Evolutionary conservation across 2,888 invertebrate species (phyloP).

Genomic region (Drosophila histrio): DNA sequence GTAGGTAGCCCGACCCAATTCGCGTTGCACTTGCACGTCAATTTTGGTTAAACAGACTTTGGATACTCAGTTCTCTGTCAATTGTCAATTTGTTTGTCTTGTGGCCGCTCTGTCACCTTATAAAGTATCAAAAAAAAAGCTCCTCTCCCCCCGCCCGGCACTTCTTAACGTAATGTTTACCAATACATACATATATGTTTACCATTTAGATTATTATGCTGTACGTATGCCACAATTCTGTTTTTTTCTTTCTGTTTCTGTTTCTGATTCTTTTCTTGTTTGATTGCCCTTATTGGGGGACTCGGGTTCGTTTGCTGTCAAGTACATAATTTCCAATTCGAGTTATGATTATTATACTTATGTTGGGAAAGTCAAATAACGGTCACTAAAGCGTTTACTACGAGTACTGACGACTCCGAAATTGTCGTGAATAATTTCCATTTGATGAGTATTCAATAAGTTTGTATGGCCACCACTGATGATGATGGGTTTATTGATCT

Average conservation of each 20-base stretch:
- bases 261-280: slow-evolving; percentile 38
- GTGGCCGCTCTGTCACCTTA: slow-evolving; percentile 33
- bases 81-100: slow-evolving; percentile 33
- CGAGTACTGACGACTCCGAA: slow-evolving; percentile 26
- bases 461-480: slow-evolving; percentile 5
- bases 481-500: slow-evolving; percentile 74
- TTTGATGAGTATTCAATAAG: slow-evolving; percentile 73
- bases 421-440: slow-evolving; percentile 65
- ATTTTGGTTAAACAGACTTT: slow-evolving; percentile 19
- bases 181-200: slow-evolving; percentile 78
- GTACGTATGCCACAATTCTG: slow-evolving; percentile 47
- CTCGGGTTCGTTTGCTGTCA: slow-evolving; percentile 24
- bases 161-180: slow-evolving; percentile 24
- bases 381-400: slow-evolving; percentile 36
- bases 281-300: slow-evolving; percentile 77
- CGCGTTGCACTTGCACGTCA: slow-evolving; percentile 48
- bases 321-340: slow-evolving; percentile 71
- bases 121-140: slow-evolving; percentile 39
- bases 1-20: slow-evolving; percentile 55
- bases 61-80: background rate
- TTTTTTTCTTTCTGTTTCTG: background rate
- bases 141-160: background rate
- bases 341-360: slow-evolving; percentile 75
- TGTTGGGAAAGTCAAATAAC: slow-evolving; percentile 78
- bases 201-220: slow-evolving; percentile 79